Evolutionary conservation across 2,888 invertebrate species (phyloP), one percentile per base, ranked within the genome.

Genomic region (Nomada fucata): DNA sequence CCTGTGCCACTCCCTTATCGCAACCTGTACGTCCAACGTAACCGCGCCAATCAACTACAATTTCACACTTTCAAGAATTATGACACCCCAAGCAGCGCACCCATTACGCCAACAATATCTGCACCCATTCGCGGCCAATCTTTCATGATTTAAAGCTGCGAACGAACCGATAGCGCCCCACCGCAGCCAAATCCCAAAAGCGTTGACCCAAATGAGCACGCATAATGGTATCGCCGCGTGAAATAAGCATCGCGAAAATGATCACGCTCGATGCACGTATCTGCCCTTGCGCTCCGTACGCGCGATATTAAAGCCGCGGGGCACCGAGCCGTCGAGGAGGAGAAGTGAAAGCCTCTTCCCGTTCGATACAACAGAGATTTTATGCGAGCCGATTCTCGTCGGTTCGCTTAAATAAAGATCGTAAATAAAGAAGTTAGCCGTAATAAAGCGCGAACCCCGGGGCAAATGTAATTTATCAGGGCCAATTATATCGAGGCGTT

Each of bases 341-440:
- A 50, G 47, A 36, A 10, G 53, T 10, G 70, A 57, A 57, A 47
- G 55, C 23, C 18, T 42, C 15, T 26, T 44, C 64, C 0, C 26
- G 23, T n/a, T 44, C 23, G 1, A 3, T 20, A 29, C 50, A 2
- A 23, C 44, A 18, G 18, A 29, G 55, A 64, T 73, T 57, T 64
- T 73, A 64, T 47, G 44, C 20, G 26, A 11, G 36, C 44, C 13
- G 0, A 42, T 44, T 64, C 55, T 55, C 47, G 52, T 7, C 23
- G n/a, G 18, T 20, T 20, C 26, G 61, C 20, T 69, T 71, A 29
- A 72, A 64, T 77, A 67, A 73, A 77, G 60, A 73, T 73, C 75
- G 72, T 80, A 86, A 83, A 85, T 86, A 86, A 86, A 77, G 76
- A 82, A 72, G 76, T 76, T 71, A 53, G 20, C 60, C 52, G 74